A percentile compares a stretch with the other conserved stretches of the same genome.
phyloP scores from a whole-genome alignment of 37 sponge, comb jelly and placozoan genomes.

The Dysidea cf. avara region DNA sequence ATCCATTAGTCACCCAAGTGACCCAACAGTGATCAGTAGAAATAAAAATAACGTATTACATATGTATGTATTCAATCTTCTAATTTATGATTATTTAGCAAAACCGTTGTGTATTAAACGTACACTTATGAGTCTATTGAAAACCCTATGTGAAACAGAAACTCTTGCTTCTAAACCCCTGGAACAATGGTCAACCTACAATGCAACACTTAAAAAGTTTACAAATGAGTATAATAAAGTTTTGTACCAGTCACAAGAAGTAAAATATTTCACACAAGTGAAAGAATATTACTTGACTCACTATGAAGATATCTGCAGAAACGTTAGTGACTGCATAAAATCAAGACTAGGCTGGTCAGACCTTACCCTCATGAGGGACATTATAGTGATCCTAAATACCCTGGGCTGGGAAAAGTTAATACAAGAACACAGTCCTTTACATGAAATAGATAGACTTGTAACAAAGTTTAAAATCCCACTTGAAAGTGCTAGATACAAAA shows the following conservation, averaged over 20 bases:
- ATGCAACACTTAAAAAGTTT: slow-evolving; percentile 16
- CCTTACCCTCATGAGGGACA: slow-evolving; percentile 30
- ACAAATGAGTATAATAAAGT: slow-evolving; percentile 17
- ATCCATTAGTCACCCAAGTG: too few species aligned
- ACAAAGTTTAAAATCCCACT: slow-evolving; percentile 46
- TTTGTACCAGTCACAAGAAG: too few species aligned
- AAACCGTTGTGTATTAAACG: too few species aligned
- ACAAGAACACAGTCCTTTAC: slow-evolving; percentile 35
- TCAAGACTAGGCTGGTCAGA: slow-evolving; percentile 44
- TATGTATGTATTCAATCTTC: too few species aligned
- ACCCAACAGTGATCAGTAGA: too few species aligned
- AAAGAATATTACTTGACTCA: slow-evolving; percentile 24
- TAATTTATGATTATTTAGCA: too few species aligned
- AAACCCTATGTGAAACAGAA: slow-evolving; percentile 30
- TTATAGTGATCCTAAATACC: slow-evolving; percentile 32
- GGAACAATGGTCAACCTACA: slow-evolving; percentile 32
- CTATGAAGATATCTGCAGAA: slow-evolving; percentile 16
- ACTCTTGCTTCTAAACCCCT: slow-evolving; percentile 23
- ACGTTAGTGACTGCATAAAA: slow-evolving; percentile 12
- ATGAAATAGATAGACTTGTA: slow-evolving; percentile 38
- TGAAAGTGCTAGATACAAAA: slow-evolving; percentile 37
- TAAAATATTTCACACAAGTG: slow-evolving; percentile 28
- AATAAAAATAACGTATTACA: too few species aligned
- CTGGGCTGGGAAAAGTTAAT: slow-evolving; percentile 67
- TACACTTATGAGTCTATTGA: slow-evolving; percentile 27